Evolutionary conservation across 2,888 invertebrate genomes (phyloP).

Genomic region (Limenitis camilla): DNA sequence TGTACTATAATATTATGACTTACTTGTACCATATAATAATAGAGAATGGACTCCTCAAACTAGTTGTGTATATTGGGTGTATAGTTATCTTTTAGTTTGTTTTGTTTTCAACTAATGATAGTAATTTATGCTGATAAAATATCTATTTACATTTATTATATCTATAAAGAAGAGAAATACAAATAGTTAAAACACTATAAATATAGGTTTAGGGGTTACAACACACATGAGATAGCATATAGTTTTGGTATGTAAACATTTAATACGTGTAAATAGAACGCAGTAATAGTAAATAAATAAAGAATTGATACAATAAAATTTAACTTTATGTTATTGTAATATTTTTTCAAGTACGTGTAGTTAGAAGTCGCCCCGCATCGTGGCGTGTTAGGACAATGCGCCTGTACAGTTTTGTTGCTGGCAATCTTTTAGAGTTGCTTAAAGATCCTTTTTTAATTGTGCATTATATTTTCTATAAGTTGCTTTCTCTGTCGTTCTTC

Average conservation of each 20-base stretch:
- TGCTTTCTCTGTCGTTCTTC: constrained; percentile 73
- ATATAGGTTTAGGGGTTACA: constrained; percentile 69
- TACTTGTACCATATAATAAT: constrained; percentile 65
- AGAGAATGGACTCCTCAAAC: constrained; percentile 54
- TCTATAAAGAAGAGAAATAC: constrained; percentile 64
- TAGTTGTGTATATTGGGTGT: constrained; percentile 73
- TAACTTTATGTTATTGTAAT: constrained; percentile 67
- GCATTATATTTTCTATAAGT: constrained; percentile 70
- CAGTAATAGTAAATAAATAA: constrained; percentile 62
- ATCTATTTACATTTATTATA: constrained; percentile 59
- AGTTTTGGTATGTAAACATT: constrained; percentile 72
- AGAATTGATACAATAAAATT: constrained; percentile 70
- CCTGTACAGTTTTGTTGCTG: constrained; percentile 53
- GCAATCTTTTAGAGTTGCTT: constrained; percentile 47
- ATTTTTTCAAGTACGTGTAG: constrained; percentile 57
- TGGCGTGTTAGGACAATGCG: constrained; percentile 39
- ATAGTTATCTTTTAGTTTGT: constrained; percentile 66
- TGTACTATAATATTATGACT: constrained; percentile 59
- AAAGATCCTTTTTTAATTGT: constrained; percentile 59
- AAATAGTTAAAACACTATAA: constrained; percentile 72
- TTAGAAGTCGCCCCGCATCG: constrained; percentile 27
- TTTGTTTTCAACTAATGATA: constrained; percentile 67
- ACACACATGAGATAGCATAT: constrained; percentile 65
- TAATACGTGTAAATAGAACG: constrained; percentile 68
- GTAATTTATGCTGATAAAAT: constrained; percentile 72